These are phyloP conservation scores for Machimus atricapillus DNA, from an alignment of 2,888 invertebrate genomes.

Conservation along the genomic window DNA sequence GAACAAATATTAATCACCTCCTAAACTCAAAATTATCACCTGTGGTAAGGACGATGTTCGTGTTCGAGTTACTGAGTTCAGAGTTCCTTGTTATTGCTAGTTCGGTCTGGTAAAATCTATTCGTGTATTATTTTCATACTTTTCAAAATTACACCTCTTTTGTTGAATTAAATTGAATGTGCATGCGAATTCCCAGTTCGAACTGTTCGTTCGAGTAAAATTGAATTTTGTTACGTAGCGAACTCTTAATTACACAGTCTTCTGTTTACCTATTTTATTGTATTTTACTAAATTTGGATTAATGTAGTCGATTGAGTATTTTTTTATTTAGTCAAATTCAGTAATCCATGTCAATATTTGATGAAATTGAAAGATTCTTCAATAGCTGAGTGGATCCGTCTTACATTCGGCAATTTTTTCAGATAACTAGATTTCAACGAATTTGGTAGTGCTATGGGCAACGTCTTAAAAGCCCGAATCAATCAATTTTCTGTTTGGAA, in stretches of 20 bases:
- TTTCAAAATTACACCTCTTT: neutral
- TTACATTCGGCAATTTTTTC: neutral
- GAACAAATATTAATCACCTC: slow-evolving; percentile 37
- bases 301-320: neutral
- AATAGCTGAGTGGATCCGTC: neutral
- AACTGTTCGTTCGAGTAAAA: neutral
- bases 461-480: neutral
- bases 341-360: neutral
- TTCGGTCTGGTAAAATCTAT: neutral
- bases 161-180: slow-evolving; percentile 8
- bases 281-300: neutral
- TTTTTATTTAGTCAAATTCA: neutral
- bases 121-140: neutral
- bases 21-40: slow-evolving; percentile 45
- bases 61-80: slow-evolving; percentile 32
- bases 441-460: neutral
- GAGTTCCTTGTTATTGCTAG: slow-evolving; percentile 27
- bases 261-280: neutral
- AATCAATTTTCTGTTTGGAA: neutral
- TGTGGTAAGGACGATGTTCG: slow-evolving; percentile 44
- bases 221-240: neutral
- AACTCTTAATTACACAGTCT: neutral
- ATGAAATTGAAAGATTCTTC: neutral
- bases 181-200: neutral
- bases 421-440: neutral